These are phyloP conservation scores for Dasypus novemcinctus DNA, from an alignment of 2,113 vertebrate species.

Conservation along the genomic window DNA sequence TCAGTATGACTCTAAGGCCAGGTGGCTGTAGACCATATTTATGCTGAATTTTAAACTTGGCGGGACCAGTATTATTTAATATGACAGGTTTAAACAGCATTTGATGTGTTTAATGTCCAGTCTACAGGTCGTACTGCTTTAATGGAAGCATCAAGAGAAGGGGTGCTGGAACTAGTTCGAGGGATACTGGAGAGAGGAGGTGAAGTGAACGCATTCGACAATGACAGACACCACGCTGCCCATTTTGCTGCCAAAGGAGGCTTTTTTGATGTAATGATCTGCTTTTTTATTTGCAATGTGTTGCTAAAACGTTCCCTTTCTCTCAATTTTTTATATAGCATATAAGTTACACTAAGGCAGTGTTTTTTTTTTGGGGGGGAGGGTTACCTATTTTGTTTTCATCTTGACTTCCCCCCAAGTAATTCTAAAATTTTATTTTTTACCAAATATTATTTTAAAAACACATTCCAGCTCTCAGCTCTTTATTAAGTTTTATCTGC, in stretches of 20 bases:
- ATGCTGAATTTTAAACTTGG: background rate
- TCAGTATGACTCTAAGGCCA: background rate
- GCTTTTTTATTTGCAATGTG: constrained; percentile 34
- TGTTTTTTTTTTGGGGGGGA: background rate
- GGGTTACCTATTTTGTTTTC: background rate
- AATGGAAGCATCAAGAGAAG: constrained; percentile 91
- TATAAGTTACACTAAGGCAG: background rate
- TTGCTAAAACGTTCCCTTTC: background rate
- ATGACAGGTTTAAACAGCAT: background rate
- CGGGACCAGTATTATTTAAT: too few relatives aligned
- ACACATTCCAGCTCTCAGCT: background rate
- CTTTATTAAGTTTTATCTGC: constrained; percentile 1
- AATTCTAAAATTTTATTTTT: background rate
- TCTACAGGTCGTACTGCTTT: constrained; percentile 90
- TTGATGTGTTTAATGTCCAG: constrained; percentile 79
- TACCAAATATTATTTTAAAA: background rate
- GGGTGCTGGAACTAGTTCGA: constrained; percentile 85
- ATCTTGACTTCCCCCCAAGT: background rate
- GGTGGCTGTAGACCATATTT: background rate
- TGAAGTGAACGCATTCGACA: constrained; percentile 87
- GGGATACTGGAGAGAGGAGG: constrained; percentile 89
- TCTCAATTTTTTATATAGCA: background rate
- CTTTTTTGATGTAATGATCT: constrained; percentile 89
- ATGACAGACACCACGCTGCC: constrained; percentile 84
- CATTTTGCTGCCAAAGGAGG: constrained; percentile 95